phyloP scores from a whole-genome alignment of 1,140 invertebrate genomes.

The Drosophila serrata region DNA sequence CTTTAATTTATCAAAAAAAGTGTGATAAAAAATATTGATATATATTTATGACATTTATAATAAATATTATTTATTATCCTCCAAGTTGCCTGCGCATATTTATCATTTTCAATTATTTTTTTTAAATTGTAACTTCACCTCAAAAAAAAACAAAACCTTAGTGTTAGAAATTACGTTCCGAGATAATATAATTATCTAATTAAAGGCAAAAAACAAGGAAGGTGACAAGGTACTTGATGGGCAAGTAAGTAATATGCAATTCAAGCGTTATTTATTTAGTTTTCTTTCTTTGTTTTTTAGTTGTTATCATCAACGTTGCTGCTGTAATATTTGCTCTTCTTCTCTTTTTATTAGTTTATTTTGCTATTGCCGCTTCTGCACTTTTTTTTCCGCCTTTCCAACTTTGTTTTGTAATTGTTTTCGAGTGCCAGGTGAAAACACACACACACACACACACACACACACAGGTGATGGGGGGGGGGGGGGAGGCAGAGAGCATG shows the following conservation, averaged over 20 bases:
- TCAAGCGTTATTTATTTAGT: constrained; percentile 20
- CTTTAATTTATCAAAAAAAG: too few relatives aligned
- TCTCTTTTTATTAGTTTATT: constrained; percentile 22
- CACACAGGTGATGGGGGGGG: background rate
- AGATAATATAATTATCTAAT: constrained; percentile 9
- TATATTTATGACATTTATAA: too few relatives aligned
- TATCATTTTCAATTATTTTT: too few relatives aligned
- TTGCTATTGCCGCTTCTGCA: constrained; percentile 7
- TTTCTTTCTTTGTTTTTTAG: constrained; percentile 3
- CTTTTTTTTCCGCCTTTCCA: constrained; percentile 12
- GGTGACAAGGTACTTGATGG: constrained; percentile 33
- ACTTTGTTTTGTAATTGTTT: constrained; percentile 61
- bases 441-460: background rate
- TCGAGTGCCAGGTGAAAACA: constrained; percentile 36
- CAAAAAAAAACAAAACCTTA: background rate
- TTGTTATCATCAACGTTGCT: constrained; percentile 26
- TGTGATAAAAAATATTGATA: too few relatives aligned
- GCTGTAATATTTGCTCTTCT: constrained; percentile 43
- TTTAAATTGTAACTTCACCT: background rate
- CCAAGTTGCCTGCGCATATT: too few relatives aligned
- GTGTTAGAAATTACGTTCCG: too few relatives aligned
- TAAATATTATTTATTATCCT: too few relatives aligned
- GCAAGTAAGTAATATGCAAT: constrained; percentile 49
- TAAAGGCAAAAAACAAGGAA: constrained; percentile 27
- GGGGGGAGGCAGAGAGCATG: background rate